Evolutionary conservation across 2,888 invertebrate genomes (phyloP).

Genomic region (Nephrotoma flavescens): DNA sequence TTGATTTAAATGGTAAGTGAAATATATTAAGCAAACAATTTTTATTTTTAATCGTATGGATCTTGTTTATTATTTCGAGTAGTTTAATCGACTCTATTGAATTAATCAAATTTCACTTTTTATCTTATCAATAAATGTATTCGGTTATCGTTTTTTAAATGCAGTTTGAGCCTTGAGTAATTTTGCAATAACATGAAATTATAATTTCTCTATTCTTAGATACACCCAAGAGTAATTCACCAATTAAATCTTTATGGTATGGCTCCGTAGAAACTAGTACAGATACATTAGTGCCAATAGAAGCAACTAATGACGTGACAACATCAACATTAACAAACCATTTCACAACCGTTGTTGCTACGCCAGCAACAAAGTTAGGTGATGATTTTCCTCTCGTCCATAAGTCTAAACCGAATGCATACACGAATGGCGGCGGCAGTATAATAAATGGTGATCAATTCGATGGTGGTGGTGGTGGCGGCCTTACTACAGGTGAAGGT

Average conservation of each 20-base stretch:
- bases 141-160: background rate
- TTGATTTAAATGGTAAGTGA: conserved; percentile 20
- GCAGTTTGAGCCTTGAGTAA: background rate
- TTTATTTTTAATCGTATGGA: background rate
- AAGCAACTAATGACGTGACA: conserved; percentile 6
- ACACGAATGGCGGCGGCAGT: background rate
- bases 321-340: background rate
- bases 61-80: background rate
- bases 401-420: background rate
- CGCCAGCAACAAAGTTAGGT: background rate
- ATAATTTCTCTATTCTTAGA: background rate
- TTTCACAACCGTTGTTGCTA: background rate
- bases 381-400: background rate
- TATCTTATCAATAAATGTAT: background rate
- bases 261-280: conserved; percentile 36
- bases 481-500: background rate
- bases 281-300: conserved; percentile 34
- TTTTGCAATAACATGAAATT: background rate
- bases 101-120: background rate
- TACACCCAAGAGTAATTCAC: conserved; percentile 9
- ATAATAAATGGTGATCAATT: conserved; percentile 1
- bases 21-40: background rate
- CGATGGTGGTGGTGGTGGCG: background rate
- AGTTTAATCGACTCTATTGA: background rate
- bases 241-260: conserved; percentile 18